Evolutionary conservation across 2,888 invertebrate species (phyloP).

Genomic region (Barypeithes pellucidus): DNA sequence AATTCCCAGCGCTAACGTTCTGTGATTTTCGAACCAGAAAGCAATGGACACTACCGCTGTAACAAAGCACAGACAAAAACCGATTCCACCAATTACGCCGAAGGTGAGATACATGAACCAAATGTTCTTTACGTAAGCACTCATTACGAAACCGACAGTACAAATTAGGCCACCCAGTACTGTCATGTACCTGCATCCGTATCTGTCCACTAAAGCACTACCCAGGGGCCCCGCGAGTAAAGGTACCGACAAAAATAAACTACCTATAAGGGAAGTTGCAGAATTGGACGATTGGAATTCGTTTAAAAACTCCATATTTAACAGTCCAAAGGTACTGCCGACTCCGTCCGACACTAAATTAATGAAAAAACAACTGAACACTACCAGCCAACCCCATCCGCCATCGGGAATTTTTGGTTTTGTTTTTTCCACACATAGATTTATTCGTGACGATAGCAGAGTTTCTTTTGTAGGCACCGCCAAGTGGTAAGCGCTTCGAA

Average conservation of each 20-base stretch:
- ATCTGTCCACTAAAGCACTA: slow-evolving; percentile 88
- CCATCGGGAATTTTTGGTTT: slow-evolving; percentile 83
- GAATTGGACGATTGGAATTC: slow-evolving; percentile 69
- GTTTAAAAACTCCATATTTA: slow-evolving; percentile 86
- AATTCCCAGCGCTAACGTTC: slow-evolving; percentile 89
- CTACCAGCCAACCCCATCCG: slow-evolving; percentile 93
- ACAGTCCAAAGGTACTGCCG: slow-evolving; percentile 93
- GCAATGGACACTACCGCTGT: slow-evolving; percentile 94
- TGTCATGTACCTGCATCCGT: slow-evolving; percentile 74
- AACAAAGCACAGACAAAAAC: slow-evolving; percentile 90
- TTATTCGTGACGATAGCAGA: slow-evolving; percentile 57
- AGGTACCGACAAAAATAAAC: slow-evolving; percentile 74
- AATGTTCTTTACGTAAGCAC: slow-evolving; percentile 80
- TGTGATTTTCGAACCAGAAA: slow-evolving; percentile 92
- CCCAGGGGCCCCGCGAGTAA: slow-evolving; percentile 83
- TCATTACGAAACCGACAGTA: slow-evolving; percentile 83
- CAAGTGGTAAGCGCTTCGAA: slow-evolving; percentile 44
- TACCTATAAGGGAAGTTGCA: slow-evolving; percentile 78
- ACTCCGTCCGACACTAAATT: slow-evolving; percentile 95
- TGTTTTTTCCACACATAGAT: slow-evolving; percentile 54
- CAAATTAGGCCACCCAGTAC: slow-evolving; percentile 80
- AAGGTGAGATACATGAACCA: slow-evolving; percentile 89
- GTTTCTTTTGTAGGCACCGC: slow-evolving; percentile 55
- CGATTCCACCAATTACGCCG: slow-evolving; percentile 88
- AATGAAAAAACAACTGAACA: slow-evolving; percentile 86